Evolutionary conservation across 2,888 invertebrate genomes (phyloP), one percentile per base, ranked within the genome.

Genomic region (Meliscaeva auricollis): DNA sequence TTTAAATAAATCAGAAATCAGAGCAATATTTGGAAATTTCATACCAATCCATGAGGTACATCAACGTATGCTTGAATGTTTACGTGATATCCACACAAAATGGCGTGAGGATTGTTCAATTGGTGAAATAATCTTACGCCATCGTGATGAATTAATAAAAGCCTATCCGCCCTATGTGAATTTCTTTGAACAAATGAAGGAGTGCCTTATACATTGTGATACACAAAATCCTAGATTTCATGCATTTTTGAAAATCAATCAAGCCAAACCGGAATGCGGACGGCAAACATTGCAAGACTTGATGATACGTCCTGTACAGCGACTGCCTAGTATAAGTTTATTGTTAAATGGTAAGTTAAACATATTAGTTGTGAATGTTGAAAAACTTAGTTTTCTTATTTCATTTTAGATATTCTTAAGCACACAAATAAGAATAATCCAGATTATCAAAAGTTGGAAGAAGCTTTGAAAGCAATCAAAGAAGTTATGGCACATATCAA

Each of bases 81-180:
- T 94, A 66, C 90, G 90, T 56, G 89, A 89, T 32, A 87, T 92
- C 77, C 91, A 92, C 32, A 88, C 89, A n/a, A 94, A 95, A 87
- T 99, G 98, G 98, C 95, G 95, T 87, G 98, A 99, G 91, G 97
- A 98, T 90, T 94, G 95, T 89, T 94, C 95, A 89, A 96, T 98
- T 90, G 99, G 98, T 7, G 95, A 96, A 90, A 95, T 98, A 88
- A 96, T 98, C 91, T 94, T 97, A 70, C 96, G 96, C 91, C 97
- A 97, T 93, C 96, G 97, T 70, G 96, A 96, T 72, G 97, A 97
- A 90, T 94, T 99, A 91, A 94, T 96, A 88, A 98, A 97, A 93
- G 97, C 98, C 1, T 99, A 99, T 93, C 99, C 99, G 85, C 98
- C 98, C 20, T 99, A 98, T 93, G 97, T 99, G 73, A 99, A 99